Base-by-base conservation (phyloP, 2,888 invertebrate species). In the Hartigia nigra region DNA sequence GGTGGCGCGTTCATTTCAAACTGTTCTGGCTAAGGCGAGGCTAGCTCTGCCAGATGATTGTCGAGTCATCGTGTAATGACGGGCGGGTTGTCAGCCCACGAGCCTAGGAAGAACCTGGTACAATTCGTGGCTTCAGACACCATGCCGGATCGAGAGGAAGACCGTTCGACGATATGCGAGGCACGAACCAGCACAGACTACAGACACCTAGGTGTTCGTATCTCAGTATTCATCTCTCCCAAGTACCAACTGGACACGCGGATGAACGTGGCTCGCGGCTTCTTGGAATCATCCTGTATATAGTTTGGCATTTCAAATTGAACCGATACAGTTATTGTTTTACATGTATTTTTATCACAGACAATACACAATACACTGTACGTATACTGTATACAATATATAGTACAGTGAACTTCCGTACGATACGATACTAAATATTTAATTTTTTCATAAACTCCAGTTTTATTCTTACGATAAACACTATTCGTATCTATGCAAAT, bases 31-130 rank as follows among this genome's bases (percentile, higher is more conserved):
- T 72, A 31, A 31, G 72, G 12, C 3, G n/a, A 32, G 72, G 75
- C 75, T 55, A 72, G 72, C 72, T 32, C 31, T 72, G 31, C 32
- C 14, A 39, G 39, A 14, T 32, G 72, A 72, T 72, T 32, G 79
- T 74, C 77, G 88, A 91, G 91, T 91, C 91, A 91, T 89, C 90
- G 87, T 90, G 91, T 91, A 91, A 91, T 91, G 91, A 91, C 88
- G 91, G 87, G 87, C 89, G 87, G 89, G 87, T 87, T 90, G 90
- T 89, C 89, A 88, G 87, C 84, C 84, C 84, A 84, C 85, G 86
- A 82, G 81, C 82, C 84, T 39, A 39, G 39, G 81, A 79, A 78
- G 86, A 86, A 84, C 82, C 86, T 84, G 83, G 82, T 83, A 82
- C 86, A 82, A 86, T 86, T 84, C 84, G 86, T 84, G 80, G 81